Base-by-base conservation (phyloP, 2,113 vertebrate genomes). In the Spea bombifrons region DNA sequence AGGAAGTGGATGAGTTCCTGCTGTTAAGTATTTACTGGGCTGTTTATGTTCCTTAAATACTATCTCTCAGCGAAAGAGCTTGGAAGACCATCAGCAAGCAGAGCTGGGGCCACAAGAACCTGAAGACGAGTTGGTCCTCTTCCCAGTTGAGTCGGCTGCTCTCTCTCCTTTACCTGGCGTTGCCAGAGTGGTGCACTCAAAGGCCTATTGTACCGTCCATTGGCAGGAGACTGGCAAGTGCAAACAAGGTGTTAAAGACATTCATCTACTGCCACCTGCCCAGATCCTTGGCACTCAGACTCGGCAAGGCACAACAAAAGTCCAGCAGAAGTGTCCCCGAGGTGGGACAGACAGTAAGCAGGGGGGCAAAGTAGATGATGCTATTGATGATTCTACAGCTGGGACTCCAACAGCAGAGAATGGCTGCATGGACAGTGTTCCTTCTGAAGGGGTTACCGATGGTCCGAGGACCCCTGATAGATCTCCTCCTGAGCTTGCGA, bases 151-250 rank as follows among this genome's bases (percentile, higher is more conserved):
- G 88, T 96, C 90, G 53, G 96, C 93, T 83, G 94, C 93, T 0
- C 82, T 99, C 82, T 95, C 92, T 0, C 89, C 93, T 0, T 88
- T 99, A 68, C 96, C 97, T 0, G 96, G 95, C 0, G 97, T 99
- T 81, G 95, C 98, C 17, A 94, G 96, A 0, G 96, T 99, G 9
- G 97, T 98, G 3, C 97, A 99, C 90, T 99, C 97, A 75, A 99
- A 98, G 84, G 97, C 97, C 81, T 97, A 95, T 81, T 99, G 98
- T 83, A 99, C 97, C 0, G 98, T 99, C 66, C 96, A 99, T 83
- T 99, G 98, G 98, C 94, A 96, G 73, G 97, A 99, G 86, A 96
- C 93, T 0, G 94, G 96, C 76, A 94, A 95, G 78, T 95, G 88
- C 86, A 95, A 95, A 71, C 93, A 95, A 12, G 94, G 89, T 3